A percentile compares a stretch with the other conserved stretches of the same genome.
Evolutionary conservation across 1,140 invertebrate genomes (phyloP).

Genomic region (Magallana ariakensis): DNA sequence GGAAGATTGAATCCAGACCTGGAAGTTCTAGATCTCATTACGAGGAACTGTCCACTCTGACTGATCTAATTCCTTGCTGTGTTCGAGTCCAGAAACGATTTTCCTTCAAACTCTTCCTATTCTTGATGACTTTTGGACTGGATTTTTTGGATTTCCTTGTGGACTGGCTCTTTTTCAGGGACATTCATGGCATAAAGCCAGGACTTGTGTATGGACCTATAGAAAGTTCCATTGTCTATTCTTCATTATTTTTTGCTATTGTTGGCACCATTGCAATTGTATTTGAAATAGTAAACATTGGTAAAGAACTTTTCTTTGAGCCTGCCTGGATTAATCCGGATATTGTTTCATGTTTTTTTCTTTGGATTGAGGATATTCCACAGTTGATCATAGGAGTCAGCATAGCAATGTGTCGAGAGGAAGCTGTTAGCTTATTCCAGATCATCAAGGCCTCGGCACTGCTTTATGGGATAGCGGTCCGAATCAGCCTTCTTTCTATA

Average conservation of each 20-base stretch:
- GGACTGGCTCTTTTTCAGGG: slow-evolving; percentile 75
- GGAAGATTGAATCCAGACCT: slow-evolving; percentile 1
- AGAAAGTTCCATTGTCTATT: slow-evolving; percentile 52
- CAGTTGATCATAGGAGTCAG: slow-evolving; percentile 69
- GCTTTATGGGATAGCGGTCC: slow-evolving; percentile 66
- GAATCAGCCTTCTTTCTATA: slow-evolving; percentile 64
- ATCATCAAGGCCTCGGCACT: slow-evolving; percentile 69
- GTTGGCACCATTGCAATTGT: slow-evolving; percentile 70
- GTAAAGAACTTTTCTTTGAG: slow-evolving; percentile 65
- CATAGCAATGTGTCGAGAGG: slow-evolving; percentile 72
- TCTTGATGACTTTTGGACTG: slow-evolving; percentile 62
- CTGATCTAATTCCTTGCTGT: slow-evolving; percentile 13
- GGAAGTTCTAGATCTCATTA: slow-evolving; percentile 22
- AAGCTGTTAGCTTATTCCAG: slow-evolving; percentile 74
- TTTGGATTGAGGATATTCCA: slow-evolving; percentile 74
- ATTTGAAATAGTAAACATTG: slow-evolving; percentile 69
- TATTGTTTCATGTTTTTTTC: slow-evolving; percentile 64
- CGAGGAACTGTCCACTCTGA: slow-evolving; percentile 12
- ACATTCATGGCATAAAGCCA: slow-evolving; percentile 63
- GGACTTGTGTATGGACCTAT: slow-evolving; percentile 74
- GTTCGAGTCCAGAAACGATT: slow-evolving; percentile 50
- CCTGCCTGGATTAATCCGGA: slow-evolving; percentile 70
- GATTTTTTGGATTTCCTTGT: slow-evolving; percentile 69
- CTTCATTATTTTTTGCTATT: slow-evolving; percentile 70
- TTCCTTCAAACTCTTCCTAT: slow-evolving; percentile 63